Percentiles rank a stretch among this genome's conserved stretches.
These are phyloP conservation scores for Adoxophyes honmai DNA, from an alignment of 1,140 invertebrate genomes.

Conservation along the genomic window DNA sequence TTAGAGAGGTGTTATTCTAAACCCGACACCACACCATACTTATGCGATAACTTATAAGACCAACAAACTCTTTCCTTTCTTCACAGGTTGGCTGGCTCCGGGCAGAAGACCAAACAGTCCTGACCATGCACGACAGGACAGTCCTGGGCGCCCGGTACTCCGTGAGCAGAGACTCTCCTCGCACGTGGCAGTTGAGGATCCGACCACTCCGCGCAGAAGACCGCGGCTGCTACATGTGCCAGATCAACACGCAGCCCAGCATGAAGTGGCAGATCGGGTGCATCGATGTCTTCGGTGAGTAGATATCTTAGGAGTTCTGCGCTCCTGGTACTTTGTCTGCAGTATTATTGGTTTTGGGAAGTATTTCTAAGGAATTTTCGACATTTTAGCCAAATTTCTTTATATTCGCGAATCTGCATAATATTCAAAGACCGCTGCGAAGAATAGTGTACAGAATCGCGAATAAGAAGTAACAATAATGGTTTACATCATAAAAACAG, in stretches of 20 bases:
- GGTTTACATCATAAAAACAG: too few relatives aligned
- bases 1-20: too few relatives aligned
- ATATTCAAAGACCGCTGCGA: too few relatives aligned
- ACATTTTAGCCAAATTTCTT: too few relatives aligned
- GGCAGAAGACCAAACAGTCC: constrained; percentile 91
- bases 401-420: too few relatives aligned
- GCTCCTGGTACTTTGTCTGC: too few relatives aligned
- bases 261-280: constrained; percentile 93
- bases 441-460: too few relatives aligned
- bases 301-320: neutral
- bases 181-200: constrained; percentile 87
- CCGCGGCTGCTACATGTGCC: constrained; percentile 90
- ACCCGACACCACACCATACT: too few relatives aligned
- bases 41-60: too few relatives aligned
- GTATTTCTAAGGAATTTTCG: too few relatives aligned
- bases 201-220: constrained; percentile 83
- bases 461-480: too few relatives aligned
- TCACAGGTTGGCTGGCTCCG: constrained; percentile 92
- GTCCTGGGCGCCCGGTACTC: constrained; percentile 89
- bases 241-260: constrained; percentile 89
- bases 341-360: too few relatives aligned
- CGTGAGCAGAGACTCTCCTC: constrained; percentile 85
- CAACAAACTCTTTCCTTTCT: constrained; percentile 10
- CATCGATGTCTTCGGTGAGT: constrained; percentile 90
- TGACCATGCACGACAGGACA: constrained; percentile 89